Base-by-base conservation (phyloP, 2,113 vertebrate species). In the Coracopsis vasa region DNA sequence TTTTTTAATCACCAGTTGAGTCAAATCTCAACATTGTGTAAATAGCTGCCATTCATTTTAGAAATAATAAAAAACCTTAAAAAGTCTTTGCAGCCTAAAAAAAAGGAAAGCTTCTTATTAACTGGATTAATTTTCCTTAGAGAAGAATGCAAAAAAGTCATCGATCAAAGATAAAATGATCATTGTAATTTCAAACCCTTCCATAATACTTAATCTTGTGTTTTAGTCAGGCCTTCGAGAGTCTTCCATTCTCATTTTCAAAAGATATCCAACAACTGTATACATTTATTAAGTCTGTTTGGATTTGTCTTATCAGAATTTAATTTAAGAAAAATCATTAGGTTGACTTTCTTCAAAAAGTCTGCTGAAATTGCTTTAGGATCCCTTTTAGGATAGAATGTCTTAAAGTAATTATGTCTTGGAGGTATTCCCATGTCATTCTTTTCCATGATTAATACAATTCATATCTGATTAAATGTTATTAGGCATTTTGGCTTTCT, bases 291-390 rank as follows among this genome's bases (percentile, higher is more conserved):
- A 80, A 50, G 28, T 84, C 10, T 58, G 17, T 70, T 80, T 87
- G 10, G 27, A 62, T 91, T 89, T 78, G 31, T 73, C 27, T 90
- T 87, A 80, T 18, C 29, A 35, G 11, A 13, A 81, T 78, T 87
- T 90, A 71, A 72, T 88, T 92, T 77, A 69, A 56, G 44, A n/a
- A 80, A 91, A 66, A 16, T 61, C 25, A 66, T 56, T 86, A 69
- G 19, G 18, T 62, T 24, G 17, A 13, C 20, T 84, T 89, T 81
- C 53, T 91, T 80, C 17, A 23, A 79, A 58, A n/a, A 79, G 7
- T 25, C 23, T 71, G n/a, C 0, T 1, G 61, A 79, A 88, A 82
- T 60, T 62, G 11, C 62, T 89, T 93, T 67, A 92, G 35, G 21
- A 81, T 73, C 7, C 2, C 13, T 77, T 83, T 87, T 41, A 54